Conservation (phyloP, 2,113 vertebrate species). For the Ibidorhyncha struthersii region DNA sequence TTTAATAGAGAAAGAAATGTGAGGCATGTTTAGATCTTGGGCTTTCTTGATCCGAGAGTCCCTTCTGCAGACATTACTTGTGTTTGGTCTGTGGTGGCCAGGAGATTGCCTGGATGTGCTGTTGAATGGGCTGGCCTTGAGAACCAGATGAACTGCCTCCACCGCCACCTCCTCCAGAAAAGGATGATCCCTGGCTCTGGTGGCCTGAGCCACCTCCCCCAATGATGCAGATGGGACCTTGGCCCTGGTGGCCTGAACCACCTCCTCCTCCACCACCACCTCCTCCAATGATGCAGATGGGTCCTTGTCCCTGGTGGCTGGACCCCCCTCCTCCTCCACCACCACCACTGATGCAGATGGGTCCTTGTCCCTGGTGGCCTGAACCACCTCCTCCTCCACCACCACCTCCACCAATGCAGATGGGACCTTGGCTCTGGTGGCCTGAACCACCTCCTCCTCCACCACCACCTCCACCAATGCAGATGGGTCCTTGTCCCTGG, state of each 20-base stretch:
- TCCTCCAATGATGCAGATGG: not conserved
- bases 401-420: not conserved
- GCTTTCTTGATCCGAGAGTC: not conserved
- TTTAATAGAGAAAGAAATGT: not conserved
- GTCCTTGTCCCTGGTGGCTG: accelerated
- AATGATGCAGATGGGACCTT: not conserved
- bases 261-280: not conserved
- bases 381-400: not conserved
- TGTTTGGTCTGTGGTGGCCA: slow-evolving; percentile 10
- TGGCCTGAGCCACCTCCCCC: not conserved
- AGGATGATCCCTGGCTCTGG: not conserved
- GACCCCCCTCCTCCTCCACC: not conserved
- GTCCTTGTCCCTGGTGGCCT: accelerated
- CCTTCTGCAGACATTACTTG: slow-evolving; percentile 1
- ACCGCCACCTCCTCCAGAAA: not conserved
- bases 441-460: not conserved
- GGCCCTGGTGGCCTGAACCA: accelerated
- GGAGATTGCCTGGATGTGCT: slow-evolving; percentile 29
- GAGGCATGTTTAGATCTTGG: not conserved
- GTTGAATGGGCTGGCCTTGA: not conserved
- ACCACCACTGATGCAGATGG: not conserved
- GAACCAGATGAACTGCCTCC: slow-evolving; percentile 18
- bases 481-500: accelerated
- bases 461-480: not conserved
- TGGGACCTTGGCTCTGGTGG: accelerated